Evolutionary conservation across 2,888 invertebrate genomes (phyloP).

Genomic region (Euzetes globulus): DNA sequence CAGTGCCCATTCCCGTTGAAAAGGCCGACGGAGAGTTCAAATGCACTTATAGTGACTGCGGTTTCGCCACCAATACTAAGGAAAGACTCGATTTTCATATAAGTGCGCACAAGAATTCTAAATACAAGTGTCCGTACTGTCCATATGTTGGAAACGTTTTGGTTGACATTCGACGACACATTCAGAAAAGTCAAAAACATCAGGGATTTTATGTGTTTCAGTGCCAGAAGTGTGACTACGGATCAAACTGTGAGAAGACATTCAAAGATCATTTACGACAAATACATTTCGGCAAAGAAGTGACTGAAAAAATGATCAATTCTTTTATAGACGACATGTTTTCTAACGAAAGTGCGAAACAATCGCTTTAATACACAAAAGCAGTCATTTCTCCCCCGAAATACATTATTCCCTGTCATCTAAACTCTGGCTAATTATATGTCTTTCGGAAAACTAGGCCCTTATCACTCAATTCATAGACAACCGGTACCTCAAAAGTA

Average conservation of each 20-base stretch:
- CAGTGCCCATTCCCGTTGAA: not conserved
- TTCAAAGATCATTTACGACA: conserved; percentile 13
- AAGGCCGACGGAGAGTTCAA: conserved; percentile 9
- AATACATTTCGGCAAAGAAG: conserved; percentile 22
- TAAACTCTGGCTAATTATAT: too few relatives aligned
- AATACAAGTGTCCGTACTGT: conserved; percentile 21
- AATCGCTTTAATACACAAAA: too few relatives aligned
- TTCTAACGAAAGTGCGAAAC: not conserved
- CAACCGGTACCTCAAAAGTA: too few relatives aligned
- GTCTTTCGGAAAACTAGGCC: too few relatives aligned
- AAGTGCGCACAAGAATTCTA: not conserved
- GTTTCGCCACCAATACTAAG: not conserved
- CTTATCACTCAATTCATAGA: too few relatives aligned
- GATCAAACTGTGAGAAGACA: not conserved
- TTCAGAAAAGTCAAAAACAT: conserved; percentile 8
- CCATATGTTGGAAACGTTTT: conserved; percentile 7
- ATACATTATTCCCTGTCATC: too few relatives aligned
- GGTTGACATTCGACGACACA: not conserved
- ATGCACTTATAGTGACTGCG: conserved; percentile 1
- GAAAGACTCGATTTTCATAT: conserved; percentile 4
- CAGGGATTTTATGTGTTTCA: not conserved
- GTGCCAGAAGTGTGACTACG: not conserved
- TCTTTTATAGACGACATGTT: conserved; percentile 15
- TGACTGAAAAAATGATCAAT: conserved; percentile 8
- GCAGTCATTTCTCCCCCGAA: too few relatives aligned